Percentiles rank a stretch among this genome's conserved stretches.
Conservation (phyloP, 2,113 vertebrate species). For the Pelvicachromis taeniatus region DNA sequence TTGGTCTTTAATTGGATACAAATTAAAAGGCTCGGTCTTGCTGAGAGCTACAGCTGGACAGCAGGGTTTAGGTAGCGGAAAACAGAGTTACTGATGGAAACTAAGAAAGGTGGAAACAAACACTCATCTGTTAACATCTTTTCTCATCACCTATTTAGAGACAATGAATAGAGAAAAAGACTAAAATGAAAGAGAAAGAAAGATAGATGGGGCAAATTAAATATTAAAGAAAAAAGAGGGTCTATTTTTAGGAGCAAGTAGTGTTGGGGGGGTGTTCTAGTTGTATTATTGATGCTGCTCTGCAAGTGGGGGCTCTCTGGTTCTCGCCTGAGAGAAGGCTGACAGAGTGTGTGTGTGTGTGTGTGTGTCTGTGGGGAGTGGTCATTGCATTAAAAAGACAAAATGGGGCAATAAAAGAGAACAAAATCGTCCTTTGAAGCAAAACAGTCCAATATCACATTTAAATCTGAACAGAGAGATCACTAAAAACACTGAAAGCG, state of each 20-base stretch:
- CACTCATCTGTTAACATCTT: conserved; percentile 26
- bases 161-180: conserved; percentile 15
- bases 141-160: conserved; percentile 38
- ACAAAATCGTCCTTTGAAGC: background rate
- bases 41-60: background rate
- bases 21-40: background rate
- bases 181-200: conserved; percentile 3
- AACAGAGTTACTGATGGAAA: background rate
- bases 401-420: background rate
- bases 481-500: background rate
- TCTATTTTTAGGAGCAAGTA: conserved; percentile 65
- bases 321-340: conserved; percentile 27
- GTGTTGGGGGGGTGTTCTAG: conserved; percentile 29
- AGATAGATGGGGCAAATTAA: conserved; percentile 53
- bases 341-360: background rate
- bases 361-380: conserved; percentile 6
- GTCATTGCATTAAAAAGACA: conserved; percentile 31
- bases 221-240: conserved; percentile 66
- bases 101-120: background rate
- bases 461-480: background rate
- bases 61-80: background rate
- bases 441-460: background rate
- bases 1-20: background rate
- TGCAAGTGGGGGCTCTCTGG: conserved; percentile 28
- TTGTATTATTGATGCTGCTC: conserved; percentile 72